Evolutionary conservation across 2,797 vertebrate genomes (phyloP).

Genomic region (Fistularia commersonii): DNA sequence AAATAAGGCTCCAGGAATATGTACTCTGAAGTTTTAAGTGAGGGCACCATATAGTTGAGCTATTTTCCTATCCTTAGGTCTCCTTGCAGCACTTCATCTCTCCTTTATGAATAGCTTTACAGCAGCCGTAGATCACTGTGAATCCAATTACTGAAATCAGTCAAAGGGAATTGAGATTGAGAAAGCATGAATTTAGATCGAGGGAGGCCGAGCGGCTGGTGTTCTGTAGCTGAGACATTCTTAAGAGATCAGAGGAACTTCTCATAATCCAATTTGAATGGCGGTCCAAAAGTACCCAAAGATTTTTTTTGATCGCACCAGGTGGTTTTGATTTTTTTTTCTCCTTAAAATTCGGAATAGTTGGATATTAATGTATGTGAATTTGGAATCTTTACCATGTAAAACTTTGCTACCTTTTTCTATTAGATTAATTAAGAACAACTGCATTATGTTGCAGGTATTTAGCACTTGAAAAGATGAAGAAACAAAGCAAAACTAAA

Average conservation of each 20-base stretch:
- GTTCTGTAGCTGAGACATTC: conserved; percentile 17
- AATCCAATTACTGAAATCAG: conserved; percentile 65
- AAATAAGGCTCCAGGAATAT: no score
- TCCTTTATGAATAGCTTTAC: conserved; percentile 62
- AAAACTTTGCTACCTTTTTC: no score
- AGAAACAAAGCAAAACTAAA: no score
- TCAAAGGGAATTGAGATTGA: conserved; percentile 46
- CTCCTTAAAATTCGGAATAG: no score
- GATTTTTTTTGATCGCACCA: conserved; percentile 18
- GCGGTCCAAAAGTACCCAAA: conserved; percentile 3
- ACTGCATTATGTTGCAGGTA: no score
- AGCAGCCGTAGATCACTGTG: conserved; percentile 54
- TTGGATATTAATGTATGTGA: no score
- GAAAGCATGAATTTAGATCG: conserved; percentile 37
- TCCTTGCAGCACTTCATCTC: conserved; percentile 40
- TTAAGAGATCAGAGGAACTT: conserved; percentile 28
- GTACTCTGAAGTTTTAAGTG: conserved; percentile 33
- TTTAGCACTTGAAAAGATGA: no score
- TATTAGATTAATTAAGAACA: no score
- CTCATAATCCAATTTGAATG: conserved; percentile 38
- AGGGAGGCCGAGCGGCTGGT: conserved; percentile 21
- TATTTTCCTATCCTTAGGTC: conserved; percentile 33
- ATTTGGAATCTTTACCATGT: no score
- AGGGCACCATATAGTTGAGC: conserved; percentile 29
- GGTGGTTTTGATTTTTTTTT: neutral